Percentiles rank a stretch among this genome's conserved stretches.
Evolutionary conservation across 2,113 vertebrate genomes (phyloP).

Genomic region (Parus major): DNA sequence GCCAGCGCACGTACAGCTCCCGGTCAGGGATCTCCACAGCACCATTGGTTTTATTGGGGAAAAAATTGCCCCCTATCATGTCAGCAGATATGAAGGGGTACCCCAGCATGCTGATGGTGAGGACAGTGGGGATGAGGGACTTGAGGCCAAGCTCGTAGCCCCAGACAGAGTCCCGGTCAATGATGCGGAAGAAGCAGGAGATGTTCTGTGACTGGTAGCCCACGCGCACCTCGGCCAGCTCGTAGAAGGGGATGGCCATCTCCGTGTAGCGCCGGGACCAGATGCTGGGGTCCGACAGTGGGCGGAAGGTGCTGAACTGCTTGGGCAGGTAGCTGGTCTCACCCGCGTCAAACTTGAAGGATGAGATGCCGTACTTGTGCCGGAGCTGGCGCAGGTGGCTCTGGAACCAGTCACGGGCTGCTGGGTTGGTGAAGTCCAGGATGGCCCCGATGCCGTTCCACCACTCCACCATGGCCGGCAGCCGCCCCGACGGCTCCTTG

Average conservation of each 20-base stretch:
- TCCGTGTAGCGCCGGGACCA: background rate
- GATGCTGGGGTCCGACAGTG: constrained; percentile 86
- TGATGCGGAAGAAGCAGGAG: constrained; percentile 13
- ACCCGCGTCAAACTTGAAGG: constrained; percentile 94
- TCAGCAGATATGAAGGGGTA: constrained; percentile 76
- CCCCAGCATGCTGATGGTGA: constrained; percentile 93
- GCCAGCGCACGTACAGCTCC: constrained; percentile 96
- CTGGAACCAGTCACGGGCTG: constrained; percentile 90
- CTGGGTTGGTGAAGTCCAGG: constrained; percentile 91
- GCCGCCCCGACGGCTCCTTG: background rate
- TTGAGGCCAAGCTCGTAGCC: background rate
- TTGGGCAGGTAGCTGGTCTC: constrained; percentile 93
- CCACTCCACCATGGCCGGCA: constrained; percentile 32
- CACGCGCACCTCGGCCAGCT: background rate
- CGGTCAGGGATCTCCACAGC: constrained; percentile 81
- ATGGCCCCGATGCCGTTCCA: constrained; percentile 93
- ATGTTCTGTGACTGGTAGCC: constrained; percentile 2
- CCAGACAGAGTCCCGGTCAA: background rate
- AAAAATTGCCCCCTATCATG: constrained; percentile 74
- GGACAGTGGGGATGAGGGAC: constrained; percentile 60
- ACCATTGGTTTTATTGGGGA: constrained; percentile 75
- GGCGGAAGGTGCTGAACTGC: constrained; percentile 85
- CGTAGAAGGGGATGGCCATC: background rate
- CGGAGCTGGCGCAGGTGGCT: constrained; percentile 81
- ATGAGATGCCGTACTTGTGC: constrained; percentile 83